Percentiles rank a stretch among this genome's conserved stretches.
Conservation (phyloP, 1,140 invertebrate genomes). For the Heliothis subflexa region DNA sequence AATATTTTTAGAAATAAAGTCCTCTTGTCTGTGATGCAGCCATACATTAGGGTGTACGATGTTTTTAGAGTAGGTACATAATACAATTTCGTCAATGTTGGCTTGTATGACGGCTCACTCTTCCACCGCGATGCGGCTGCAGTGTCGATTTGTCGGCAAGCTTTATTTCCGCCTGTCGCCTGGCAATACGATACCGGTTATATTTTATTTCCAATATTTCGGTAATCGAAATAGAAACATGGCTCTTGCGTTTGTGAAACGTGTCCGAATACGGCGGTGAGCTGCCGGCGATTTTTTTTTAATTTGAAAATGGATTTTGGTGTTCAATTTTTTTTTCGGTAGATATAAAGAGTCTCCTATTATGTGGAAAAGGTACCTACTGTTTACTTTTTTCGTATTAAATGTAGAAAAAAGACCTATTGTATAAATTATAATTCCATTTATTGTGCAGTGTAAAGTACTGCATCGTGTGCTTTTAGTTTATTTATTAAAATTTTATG, state of each 20-base stretch:
- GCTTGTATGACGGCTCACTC: conserved; percentile 29
- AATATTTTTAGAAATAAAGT: no score
- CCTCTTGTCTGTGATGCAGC: no score
- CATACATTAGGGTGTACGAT: not conserved
- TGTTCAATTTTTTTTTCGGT: not conserved
- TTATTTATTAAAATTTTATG: no score
- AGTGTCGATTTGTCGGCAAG: conserved; percentile 78
- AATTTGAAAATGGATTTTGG: conserved; percentile 8
- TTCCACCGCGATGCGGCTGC: conserved; percentile 51
- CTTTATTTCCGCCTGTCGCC: conserved; percentile 83
- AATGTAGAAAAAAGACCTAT: not conserved
- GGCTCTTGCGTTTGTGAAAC: conserved; percentile 61
- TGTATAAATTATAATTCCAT: no score
- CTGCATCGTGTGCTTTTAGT: no score
- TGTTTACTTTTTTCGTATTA: not conserved
- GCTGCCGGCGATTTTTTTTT: conserved; percentile 46
- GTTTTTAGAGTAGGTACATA: not conserved
- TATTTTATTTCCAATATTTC: conserved; percentile 84
- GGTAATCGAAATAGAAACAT: conserved; percentile 73
- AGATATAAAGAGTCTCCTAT: not conserved
- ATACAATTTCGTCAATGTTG: conserved; percentile 18
- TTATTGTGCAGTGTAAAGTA: no score
- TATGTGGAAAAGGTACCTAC: not conserved
- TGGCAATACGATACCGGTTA: conserved; percentile 81
- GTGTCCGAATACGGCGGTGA: conserved; percentile 53